A percentile compares a stretch with the other conserved stretches of the same genome.
These are phyloP conservation scores for Datnioides undecimradiatus DNA, from an alignment of 2,113 vertebrate species.

Conservation along the genomic window DNA sequence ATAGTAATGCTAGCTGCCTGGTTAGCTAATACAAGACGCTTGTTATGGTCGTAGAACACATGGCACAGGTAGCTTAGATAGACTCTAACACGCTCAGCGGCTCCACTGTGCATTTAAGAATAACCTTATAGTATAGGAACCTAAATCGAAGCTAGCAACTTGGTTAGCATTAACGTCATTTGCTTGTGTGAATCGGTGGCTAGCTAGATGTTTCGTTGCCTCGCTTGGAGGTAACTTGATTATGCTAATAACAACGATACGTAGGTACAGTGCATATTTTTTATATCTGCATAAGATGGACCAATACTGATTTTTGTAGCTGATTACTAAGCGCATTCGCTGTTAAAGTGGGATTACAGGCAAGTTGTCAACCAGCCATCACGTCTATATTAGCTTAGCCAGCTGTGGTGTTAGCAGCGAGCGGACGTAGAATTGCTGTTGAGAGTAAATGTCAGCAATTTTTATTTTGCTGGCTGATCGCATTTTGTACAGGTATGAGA, in stretches of 20 bases:
- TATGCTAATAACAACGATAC: not conserved
- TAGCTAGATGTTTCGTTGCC: not conserved
- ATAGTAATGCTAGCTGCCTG: constrained; percentile 47
- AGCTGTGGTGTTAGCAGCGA: not conserved
- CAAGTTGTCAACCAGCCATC: not conserved
- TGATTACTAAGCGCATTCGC: no score
- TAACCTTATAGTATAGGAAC: accelerated
- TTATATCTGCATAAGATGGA: not conserved
- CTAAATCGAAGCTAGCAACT: not conserved
- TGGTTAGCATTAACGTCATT: constrained; percentile 9
- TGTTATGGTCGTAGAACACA: not conserved
- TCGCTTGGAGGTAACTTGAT: constrained; percentile 8
- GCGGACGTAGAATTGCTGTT: not conserved
- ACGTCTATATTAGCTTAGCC: not conserved
- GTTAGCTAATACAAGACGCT: not conserved
- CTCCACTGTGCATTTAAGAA: accelerated
- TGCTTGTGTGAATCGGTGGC: constrained; percentile 7
- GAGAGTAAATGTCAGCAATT: no score
- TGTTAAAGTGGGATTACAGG: accelerated
- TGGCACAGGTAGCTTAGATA: accelerated
- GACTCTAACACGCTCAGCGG: accelerated
- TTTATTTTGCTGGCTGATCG: no score
- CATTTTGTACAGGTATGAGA: no score
- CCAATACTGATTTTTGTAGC: not conserved
- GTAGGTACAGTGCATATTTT: accelerated